Evolutionary conservation across 1,140 invertebrate species (phyloP).

Genomic region (Scaptomyza graminum): DNA sequence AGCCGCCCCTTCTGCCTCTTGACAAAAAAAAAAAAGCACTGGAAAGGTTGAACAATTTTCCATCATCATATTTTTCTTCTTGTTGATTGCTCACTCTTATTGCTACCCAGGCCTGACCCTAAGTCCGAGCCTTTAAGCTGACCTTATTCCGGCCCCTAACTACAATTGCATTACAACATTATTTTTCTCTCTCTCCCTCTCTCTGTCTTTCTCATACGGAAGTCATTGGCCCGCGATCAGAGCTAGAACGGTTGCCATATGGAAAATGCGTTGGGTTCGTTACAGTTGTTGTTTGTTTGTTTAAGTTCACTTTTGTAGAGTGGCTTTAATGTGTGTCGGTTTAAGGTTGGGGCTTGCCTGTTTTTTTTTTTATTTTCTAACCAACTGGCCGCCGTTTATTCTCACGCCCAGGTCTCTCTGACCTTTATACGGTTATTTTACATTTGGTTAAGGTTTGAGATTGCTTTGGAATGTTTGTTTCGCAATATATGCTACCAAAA

Average conservation of each 20-base stretch:
- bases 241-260: slow-evolving; percentile 14
- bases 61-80: slow-evolving; percentile 15
- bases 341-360: slow-evolving; percentile 11
- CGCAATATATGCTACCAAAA: slow-evolving; percentile 46
- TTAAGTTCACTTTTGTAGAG: slow-evolving; percentile 63
- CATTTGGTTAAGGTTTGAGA: slow-evolving; percentile 22
- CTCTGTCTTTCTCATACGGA: slow-evolving; percentile 20
- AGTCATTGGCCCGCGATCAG: slow-evolving; percentile 23
- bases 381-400: slow-evolving; percentile 29
- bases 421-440: slow-evolving; percentile 69
- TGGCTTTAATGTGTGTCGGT: slow-evolving; percentile 54
- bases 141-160: slow-evolving; percentile 56
- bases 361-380: slow-evolving; percentile 13
- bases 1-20: slow-evolving; percentile 1
- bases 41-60: slow-evolving; percentile 66
- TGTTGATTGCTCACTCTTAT: slow-evolving; percentile 28
- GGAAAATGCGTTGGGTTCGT: slow-evolving; percentile 11
- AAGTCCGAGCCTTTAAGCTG: slow-evolving; percentile 34
- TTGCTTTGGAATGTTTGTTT: slow-evolving; percentile 48
- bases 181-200: slow-evolving; percentile 3
- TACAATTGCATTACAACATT: slow-evolving; percentile 11
- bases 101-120: slow-evolving; percentile 40
- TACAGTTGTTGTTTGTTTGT: slow-evolving; percentile 1
- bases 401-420: slow-evolving; percentile 69
- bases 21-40: slow-evolving; percentile 29